Evolutionary conservation across 2,797 vertebrate genomes (phyloP).

Genomic region (Melanotaenia nigrans): DNA sequence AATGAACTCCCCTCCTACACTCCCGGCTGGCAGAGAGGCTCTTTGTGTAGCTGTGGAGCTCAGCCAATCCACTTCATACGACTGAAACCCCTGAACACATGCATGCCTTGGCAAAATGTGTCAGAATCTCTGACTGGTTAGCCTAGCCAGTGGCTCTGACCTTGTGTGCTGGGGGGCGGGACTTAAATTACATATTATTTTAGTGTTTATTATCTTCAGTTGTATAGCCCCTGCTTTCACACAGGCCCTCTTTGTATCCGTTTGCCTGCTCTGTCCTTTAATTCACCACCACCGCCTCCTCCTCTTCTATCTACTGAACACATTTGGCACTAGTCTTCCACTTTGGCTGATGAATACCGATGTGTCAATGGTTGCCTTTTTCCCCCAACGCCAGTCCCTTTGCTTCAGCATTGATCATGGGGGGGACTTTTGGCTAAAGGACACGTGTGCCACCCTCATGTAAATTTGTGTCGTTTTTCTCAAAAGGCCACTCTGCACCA

Average conservation of each 20-base stretch:
- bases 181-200: conserved; percentile 76
- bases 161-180: conserved; percentile 37
- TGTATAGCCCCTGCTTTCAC: conserved; percentile 51
- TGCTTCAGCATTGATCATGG: conserved; percentile 55
- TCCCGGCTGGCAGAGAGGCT: conserved; percentile 70
- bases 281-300: conserved; percentile 29
- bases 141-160: conserved; percentile 58
- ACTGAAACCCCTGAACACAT: conserved; percentile 58
- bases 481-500: conserved; percentile 57
- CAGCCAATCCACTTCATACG: conserved; percentile 54
- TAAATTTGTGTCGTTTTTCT: conserved; percentile 60
- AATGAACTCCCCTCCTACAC: conserved; percentile 71
- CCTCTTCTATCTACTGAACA: conserved; percentile 62
- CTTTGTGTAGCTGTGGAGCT: conserved; percentile 73
- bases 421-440: conserved; percentile 57
- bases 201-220: conserved; percentile 70
- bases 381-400: conserved; percentile 52
- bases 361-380: conserved; percentile 74
- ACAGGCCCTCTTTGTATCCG: conserved; percentile 77
- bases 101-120: conserved; percentile 68
- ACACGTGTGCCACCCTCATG: conserved; percentile 61
- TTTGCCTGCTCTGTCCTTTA: conserved; percentile 61
- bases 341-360: conserved; percentile 75
- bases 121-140: conserved; percentile 54
- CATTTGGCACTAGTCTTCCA: conserved; percentile 70